Base-by-base conservation (phyloP, 2,888 invertebrate species). In the Pyrochroa serraticornis region DNA sequence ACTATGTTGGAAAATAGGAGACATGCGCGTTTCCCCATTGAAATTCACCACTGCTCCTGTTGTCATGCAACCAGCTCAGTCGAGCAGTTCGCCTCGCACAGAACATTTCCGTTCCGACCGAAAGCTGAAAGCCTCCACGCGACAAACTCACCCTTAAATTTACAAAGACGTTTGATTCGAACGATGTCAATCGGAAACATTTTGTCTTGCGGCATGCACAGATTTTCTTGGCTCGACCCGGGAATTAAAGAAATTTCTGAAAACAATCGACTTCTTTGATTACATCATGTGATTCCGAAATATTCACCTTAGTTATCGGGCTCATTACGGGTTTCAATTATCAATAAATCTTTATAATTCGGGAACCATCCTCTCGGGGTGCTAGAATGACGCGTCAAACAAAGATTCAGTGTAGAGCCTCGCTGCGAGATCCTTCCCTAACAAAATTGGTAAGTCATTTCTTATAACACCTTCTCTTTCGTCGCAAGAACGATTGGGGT, bases 31-130 rank as follows among this genome's bases (percentile, higher is more conserved):
- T 65, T 64, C 63, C 58, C 52, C 56, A 58, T 54, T 62, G 59
- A 60, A 66, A 70, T 60, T 66, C 67, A 65, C 68, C 62, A 69
- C 64, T 67, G 66, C 65, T 65, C 67, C 64, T 67, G 69, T 65
- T 67, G 64, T 66, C 67, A 68, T 64, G 64, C 67, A 66, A 68
- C 66, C 66, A 63, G 65, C 68, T 70, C 63, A 71, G 72, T 72
- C 68, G 67, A 70, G 65, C 70, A 69, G 65, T 61, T 55, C 63
- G 70, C 65, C 67, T 70, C 60, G 60, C 51, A 57, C 58, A 52
- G 58, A 46, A 49, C 63, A 63, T 57, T 58, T 57, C 60, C 42
- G 38, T 49, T 45, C 51, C 54, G 49, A 12, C 37, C 51, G 8
- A 39, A 34, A 45, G 30, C 46, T 10, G 22, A 37, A 35, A 31